phyloP scores from a whole-genome alignment of 2,113 vertebrate species.

The Peromyscus leucopus region DNA sequence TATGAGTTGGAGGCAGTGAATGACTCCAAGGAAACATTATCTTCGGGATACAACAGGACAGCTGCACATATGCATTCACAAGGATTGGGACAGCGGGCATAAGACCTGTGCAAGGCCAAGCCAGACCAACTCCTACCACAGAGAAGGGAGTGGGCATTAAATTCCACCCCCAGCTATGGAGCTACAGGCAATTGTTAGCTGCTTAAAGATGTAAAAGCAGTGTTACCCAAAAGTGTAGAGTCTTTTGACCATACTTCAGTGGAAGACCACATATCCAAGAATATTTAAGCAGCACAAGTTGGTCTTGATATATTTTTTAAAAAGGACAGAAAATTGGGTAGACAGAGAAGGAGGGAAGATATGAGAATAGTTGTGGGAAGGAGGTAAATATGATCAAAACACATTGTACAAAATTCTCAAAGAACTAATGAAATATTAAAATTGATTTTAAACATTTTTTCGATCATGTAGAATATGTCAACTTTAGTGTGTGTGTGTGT shows the following conservation, averaged over 20 bases:
- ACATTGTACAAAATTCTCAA: not conserved
- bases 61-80: not conserved
- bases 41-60: not conserved
- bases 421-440: not conserved
- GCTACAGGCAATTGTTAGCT: not conserved
- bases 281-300: not conserved
- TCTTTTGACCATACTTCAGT: not conserved
- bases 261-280: not conserved
- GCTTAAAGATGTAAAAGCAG: too few species aligned
- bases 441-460: constrained; percentile 17
- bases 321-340: not conserved
- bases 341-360: not conserved
- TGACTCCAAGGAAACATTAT: not conserved
- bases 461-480: not conserved
- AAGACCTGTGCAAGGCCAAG: not conserved
- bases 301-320: not conserved
- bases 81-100: not conserved
- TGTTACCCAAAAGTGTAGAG: not conserved
- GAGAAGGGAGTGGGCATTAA: not conserved
- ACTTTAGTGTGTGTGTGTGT: not conserved
- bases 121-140: too few species aligned
- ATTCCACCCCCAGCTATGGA: not conserved
- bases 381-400: not conserved
- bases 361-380: not conserved
- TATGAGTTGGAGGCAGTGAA: not conserved